Percentiles rank a stretch among this genome's conserved stretches.
phyloP scores from a whole-genome alignment of 2,113 vertebrate genomes.

The Pelvicachromis taeniatus region DNA sequence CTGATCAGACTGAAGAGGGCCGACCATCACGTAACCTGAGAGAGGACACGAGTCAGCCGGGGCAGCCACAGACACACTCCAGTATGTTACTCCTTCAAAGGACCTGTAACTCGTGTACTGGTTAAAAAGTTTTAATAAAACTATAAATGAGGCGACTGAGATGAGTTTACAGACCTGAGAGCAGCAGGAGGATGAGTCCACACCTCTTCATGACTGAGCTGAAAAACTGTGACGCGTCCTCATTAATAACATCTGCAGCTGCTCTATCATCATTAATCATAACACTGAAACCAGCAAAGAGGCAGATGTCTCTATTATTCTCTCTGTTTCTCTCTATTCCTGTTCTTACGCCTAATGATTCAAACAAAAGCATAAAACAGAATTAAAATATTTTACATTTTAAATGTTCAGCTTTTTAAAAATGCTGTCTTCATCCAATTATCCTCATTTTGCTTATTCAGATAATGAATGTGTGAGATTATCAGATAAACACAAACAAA shows the following conservation, averaged over 20 bases:
- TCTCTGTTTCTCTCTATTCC: background rate
- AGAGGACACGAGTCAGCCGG: too few species aligned
- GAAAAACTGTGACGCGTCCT: background rate
- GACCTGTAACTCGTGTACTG: too few species aligned
- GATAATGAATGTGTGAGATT: background rate
- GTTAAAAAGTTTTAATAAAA: background rate
- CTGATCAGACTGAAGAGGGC: too few species aligned
- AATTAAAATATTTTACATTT: fast-evolving
- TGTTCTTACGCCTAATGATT: too few species aligned
- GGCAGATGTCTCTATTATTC: background rate
- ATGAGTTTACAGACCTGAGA: background rate
- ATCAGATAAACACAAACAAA: background rate
- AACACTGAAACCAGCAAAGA: background rate
- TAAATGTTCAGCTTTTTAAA: background rate
- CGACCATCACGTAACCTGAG: too few species aligned
- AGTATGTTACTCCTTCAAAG: too few species aligned
- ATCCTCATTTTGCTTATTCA: background rate
- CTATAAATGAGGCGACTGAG: background rate
- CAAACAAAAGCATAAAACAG: background rate
- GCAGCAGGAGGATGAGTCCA: too few species aligned
- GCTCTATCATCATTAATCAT: background rate
- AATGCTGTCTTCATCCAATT: fast-evolving
- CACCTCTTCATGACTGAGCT: background rate
- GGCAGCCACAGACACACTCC: too few species aligned
- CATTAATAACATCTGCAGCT: background rate